These are phyloP conservation scores for Hippopotamyrus pictus DNA, from an alignment of 2,797 vertebrate species.

Conservation along the genomic window DNA sequence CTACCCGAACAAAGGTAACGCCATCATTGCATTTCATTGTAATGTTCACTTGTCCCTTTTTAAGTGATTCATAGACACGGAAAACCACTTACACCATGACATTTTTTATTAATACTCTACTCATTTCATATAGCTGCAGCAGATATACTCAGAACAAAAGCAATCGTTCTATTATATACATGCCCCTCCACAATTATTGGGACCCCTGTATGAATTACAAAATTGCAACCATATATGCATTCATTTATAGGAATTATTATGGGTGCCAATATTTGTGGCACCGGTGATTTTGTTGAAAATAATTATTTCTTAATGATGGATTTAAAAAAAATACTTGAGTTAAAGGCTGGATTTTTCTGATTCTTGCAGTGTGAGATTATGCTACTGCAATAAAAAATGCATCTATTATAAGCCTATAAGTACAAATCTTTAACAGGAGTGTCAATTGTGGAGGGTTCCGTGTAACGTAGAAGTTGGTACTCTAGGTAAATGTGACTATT, in stretches of 20 bases:
- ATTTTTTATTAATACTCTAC: neutral
- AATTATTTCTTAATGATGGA: too few relatives aligned
- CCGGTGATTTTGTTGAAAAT: too few relatives aligned
- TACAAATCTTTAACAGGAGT: neutral
- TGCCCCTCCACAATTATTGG: neutral
- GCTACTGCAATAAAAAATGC: too few relatives aligned
- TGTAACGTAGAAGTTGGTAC: neutral
- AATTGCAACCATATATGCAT: too few relatives aligned
- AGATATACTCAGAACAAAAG: neutral
- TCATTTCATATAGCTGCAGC: neutral
- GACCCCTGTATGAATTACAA: too few relatives aligned
- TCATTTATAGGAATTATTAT: too few relatives aligned
- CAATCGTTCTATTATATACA: neutral
- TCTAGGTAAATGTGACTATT: neutral
- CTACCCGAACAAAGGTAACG: slow-evolving; percentile 43
- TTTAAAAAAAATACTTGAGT: neutral
- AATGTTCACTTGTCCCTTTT: neutral
- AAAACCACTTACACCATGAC: neutral
- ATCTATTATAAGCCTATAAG: too few relatives aligned
- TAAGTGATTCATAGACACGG: neutral
- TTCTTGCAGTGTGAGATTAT: too few relatives aligned
- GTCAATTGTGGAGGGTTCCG: neutral
- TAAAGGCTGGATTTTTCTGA: neutral
- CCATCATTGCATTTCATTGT: neutral
- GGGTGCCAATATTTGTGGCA: too few relatives aligned